Evolutionary conservation across 2,113 vertebrate genomes (phyloP).

Genomic region (Hoplias malabaricus): DNA sequence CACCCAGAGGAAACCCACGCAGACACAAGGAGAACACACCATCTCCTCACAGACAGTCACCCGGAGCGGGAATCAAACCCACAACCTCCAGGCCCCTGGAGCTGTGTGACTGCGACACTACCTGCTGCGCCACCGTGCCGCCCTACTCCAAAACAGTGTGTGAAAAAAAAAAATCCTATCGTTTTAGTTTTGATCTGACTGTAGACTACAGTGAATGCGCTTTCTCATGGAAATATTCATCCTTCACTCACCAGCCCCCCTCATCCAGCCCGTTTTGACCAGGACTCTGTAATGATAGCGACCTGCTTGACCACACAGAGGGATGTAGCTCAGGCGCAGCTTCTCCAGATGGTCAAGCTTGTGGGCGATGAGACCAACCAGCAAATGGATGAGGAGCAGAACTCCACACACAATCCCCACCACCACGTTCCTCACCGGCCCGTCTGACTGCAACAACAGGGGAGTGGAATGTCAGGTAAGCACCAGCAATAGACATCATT

Average conservation of each 20-base stretch:
- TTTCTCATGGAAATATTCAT: not conserved
- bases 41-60: too few species aligned
- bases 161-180: too few species aligned
- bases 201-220: not conserved
- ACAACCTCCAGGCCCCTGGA: too few species aligned
- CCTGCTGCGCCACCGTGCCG: too few species aligned
- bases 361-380: slow-evolving; percentile 73
- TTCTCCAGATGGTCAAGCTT: slow-evolving; percentile 78
- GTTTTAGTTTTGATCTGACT: too few species aligned
- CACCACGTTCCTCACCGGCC: slow-evolving; percentile 61
- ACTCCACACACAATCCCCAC: slow-evolving; percentile 70
- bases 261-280: slow-evolving; percentile 78
- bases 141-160: too few species aligned
- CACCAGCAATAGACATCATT: too few species aligned
- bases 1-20: too few species aligned
- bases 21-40: too few species aligned
- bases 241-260: slow-evolving; percentile 68
- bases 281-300: slow-evolving; percentile 76
- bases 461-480: not conserved
- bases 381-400: slow-evolving; percentile 71
- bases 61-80: too few species aligned
- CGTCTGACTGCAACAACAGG: slow-evolving; percentile 57
- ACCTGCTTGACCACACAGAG: slow-evolving; percentile 73
- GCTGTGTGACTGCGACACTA: too few species aligned
- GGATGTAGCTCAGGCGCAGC: slow-evolving; percentile 65